Base-by-base conservation (phyloP, 2,797 vertebrate species). In the Perodicticus potto region DNA sequence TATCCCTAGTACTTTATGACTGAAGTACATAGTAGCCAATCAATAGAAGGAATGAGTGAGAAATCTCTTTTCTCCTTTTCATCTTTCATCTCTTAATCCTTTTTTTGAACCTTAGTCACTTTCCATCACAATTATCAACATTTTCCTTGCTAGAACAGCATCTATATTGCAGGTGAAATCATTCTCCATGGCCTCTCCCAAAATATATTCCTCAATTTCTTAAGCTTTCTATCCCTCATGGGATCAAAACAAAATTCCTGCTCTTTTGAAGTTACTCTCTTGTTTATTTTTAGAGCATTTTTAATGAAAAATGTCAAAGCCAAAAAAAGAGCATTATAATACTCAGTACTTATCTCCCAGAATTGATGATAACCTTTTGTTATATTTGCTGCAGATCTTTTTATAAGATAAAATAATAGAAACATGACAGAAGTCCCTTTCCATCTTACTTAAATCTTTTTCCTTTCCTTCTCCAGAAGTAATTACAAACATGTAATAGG, bases 341-440 rank as follows among this genome's bases (percentile, higher is more conserved):
- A 49, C 74, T 72, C 27, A 70, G 9, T 57, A 57, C 27, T 53
- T 89, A 87, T 16, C 74, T 72, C 45, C 45, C 65, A 76, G 37
- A 92, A 70, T 93, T 92, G 89, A 45, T 37, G 89, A 20, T 70
- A 80, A 92, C 67, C 20, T 55, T 94, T 84, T 89, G 25, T 95
- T 83, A 29, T 29, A 65, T 92, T 88, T 80, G 32, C 57, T 80
- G 27, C n/a, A 45, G n/a, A 27, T 32, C 4, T 72, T 81, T 93
- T 59, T 96, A 34, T 53, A 20, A 94, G 92, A 43, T 87, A 40
- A 84, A 91, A 69, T 88, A 72, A 77, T 82, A 43, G 34, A 93
- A 7, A 40, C 9, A 7, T 73, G 7, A 43, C 84, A 80, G 20
- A 93, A 88, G 40, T 73, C 22, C 20, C 59, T 96, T 78, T 45